These are phyloP conservation scores for Callipepla californica DNA, from an alignment of 2,113 vertebrate genomes.

Conservation along the genomic window DNA sequence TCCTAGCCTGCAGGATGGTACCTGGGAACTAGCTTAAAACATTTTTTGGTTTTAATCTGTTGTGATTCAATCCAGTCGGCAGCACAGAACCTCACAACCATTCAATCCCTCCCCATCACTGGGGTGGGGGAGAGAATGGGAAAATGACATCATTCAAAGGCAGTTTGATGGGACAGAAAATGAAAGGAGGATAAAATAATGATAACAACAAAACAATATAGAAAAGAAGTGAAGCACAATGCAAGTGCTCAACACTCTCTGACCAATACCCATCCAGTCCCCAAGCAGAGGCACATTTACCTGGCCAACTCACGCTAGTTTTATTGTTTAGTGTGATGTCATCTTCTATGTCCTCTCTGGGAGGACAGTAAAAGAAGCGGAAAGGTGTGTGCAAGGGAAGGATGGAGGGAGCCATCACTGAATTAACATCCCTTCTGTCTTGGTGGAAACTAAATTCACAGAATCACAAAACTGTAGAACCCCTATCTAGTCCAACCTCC, in stretches of 20 bases:
- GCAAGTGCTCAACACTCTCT: neutral
- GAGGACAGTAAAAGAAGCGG: neutral
- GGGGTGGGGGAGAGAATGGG: neutral
- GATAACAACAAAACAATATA: neutral
- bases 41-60: neutral
- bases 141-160: neutral
- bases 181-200: neutral
- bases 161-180: neutral
- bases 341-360: neutral
- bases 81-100: neutral
- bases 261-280: neutral
- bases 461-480: too few relatives aligned
- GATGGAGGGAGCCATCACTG: neutral
- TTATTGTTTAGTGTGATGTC: neutral
- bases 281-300: neutral
- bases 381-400: neutral
- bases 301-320: neutral
- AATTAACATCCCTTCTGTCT: neutral
- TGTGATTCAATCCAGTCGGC: neutral
- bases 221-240: neutral
- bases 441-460: neutral
- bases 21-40: neutral
- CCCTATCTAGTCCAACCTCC: too few relatives aligned
- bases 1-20: neutral
- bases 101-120: neutral